Evolutionary conservation across 53 echinoderm and acorn worm genomes (phyloP).

Genomic region (Temnopleurus reevesii): DNA sequence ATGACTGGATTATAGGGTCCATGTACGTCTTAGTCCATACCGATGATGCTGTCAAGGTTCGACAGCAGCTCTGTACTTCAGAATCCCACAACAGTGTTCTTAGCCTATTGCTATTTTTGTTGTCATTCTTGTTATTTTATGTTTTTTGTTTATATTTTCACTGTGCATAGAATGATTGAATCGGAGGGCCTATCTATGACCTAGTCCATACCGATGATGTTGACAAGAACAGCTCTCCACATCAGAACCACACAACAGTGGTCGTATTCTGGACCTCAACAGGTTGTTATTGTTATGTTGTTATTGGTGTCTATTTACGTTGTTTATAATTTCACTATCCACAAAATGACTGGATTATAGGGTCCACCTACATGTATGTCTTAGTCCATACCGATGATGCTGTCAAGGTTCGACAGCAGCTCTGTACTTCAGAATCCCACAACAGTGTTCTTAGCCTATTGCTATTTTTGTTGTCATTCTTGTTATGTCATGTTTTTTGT

Average conservation of each 20-base stretch:
- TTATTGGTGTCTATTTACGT: too few relatives aligned
- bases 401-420: slow-evolving; percentile 96
- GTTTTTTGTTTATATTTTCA: too few relatives aligned
- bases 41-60: slow-evolving; percentile 97
- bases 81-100: slow-evolving; percentile 94
- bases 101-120: slow-evolving; percentile 93
- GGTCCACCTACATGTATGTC: slow-evolving; percentile 89
- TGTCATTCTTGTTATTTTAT: too few relatives aligned
- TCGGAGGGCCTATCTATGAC: slow-evolving; percentile 90
- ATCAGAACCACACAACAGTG: slow-evolving; percentile 93
- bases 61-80: slow-evolving; percentile 92
- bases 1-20: slow-evolving; percentile 92
- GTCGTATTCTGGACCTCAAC: slow-evolving; percentile 94
- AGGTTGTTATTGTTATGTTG: too few relatives aligned
- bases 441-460: slow-evolving; percentile 91
- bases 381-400: slow-evolving; percentile 94
- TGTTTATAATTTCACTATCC: too few relatives aligned
- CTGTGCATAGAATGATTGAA: slow-evolving; percentile 93
- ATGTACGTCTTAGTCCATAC: slow-evolving; percentile 93
- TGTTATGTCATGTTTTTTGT: too few relatives aligned
- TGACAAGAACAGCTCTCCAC: slow-evolving; percentile 98
- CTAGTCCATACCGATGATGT: slow-evolving; percentile 94
- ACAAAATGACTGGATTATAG: slow-evolving; percentile 91
- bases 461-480: too few relatives aligned
- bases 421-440: slow-evolving; percentile 95